Evolutionary conservation across 2,797 vertebrate species (phyloP).

Genomic region (Gymnoscopelus braueri): DNA sequence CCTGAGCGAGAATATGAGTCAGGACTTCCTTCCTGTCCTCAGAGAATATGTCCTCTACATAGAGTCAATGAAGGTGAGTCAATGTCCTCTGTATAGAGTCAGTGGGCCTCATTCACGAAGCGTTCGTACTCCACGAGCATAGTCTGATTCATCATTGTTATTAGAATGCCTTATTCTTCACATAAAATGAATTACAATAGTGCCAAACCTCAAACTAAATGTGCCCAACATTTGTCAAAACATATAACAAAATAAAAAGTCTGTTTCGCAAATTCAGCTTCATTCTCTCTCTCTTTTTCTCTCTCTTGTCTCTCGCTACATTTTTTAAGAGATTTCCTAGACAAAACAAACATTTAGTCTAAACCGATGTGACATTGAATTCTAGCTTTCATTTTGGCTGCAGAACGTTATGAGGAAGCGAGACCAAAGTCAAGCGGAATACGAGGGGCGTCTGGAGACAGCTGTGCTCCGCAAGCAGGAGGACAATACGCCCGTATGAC

Average conservation of each 20-base stretch:
- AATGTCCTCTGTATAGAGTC: neutral
- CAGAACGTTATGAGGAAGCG: conserved; percentile 95
- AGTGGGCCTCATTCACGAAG: too few species aligned
- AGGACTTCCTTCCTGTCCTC: conserved; percentile 94
- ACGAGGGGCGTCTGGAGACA: conserved; percentile 93
- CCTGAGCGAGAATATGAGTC: conserved; percentile 91
- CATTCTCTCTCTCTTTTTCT: conserved; percentile 17
- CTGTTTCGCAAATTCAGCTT: neutral
- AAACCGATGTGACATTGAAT: too few species aligned
- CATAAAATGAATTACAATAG: too few species aligned
- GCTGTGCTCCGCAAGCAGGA: conserved; percentile 89
- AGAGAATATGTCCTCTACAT: conserved; percentile 94
- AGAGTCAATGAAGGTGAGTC: conserved; percentile 94
- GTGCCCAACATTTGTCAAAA: too few species aligned
- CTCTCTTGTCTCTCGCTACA: neutral
- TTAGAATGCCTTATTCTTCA: too few species aligned
- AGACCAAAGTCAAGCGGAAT: conserved; percentile 96
- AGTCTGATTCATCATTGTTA: too few species aligned
- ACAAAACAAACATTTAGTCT: too few species aligned
- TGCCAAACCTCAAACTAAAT: too few species aligned
- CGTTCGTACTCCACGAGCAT: too few species aligned
- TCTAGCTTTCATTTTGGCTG: conserved; percentile 3
- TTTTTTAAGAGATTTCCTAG: neutral
- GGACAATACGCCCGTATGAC: conserved; percentile 89
- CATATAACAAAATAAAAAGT: conserved; percentile 16